A percentile compares a stretch with the other conserved stretches of the same genome.
Evolutionary conservation across 2,797 vertebrate species (phyloP).

Genomic region (Tympanoctomys barrerae): DNA sequence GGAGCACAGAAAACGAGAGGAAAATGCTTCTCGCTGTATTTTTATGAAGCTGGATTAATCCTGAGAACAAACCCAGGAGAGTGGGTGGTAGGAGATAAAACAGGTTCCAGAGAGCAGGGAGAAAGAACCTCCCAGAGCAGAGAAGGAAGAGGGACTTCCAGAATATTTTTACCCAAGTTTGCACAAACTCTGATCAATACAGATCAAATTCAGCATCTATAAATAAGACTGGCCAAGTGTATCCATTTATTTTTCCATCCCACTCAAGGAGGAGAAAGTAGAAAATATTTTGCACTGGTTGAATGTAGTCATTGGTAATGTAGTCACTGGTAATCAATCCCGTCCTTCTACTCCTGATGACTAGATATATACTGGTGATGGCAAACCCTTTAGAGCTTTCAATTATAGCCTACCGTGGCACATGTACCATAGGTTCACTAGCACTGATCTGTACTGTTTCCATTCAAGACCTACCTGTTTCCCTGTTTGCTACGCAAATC

Average conservation of each 20-base stretch:
- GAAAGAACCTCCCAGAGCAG: not conserved
- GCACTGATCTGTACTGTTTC: not conserved
- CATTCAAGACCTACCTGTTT: not conserved
- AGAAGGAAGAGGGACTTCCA: not conserved
- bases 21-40: not conserved
- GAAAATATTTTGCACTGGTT: not conserved
- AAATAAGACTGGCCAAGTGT: slow-evolving; percentile 67
- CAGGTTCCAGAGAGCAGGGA: not conserved
- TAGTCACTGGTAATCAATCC: not conserved
- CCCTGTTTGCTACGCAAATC: not conserved
- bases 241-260: slow-evolving; percentile 66
- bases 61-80: not conserved
- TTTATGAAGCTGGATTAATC: not conserved
- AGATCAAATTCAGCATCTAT: slow-evolving; percentile 67
- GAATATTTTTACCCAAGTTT: not conserved
- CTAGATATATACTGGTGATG: not conserved
- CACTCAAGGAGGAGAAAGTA: slow-evolving; percentile 46
- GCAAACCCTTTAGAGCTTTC: not conserved
- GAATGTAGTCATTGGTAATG: not conserved
- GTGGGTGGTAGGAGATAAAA: not conserved
- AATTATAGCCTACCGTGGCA: not conserved
- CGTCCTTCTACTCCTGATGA: not conserved
- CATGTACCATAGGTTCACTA: not conserved
- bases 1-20: not conserved
- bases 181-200: not conserved